Conservation (phyloP, 1,140 invertebrate species). For the Plectus sambesii region DNA sequence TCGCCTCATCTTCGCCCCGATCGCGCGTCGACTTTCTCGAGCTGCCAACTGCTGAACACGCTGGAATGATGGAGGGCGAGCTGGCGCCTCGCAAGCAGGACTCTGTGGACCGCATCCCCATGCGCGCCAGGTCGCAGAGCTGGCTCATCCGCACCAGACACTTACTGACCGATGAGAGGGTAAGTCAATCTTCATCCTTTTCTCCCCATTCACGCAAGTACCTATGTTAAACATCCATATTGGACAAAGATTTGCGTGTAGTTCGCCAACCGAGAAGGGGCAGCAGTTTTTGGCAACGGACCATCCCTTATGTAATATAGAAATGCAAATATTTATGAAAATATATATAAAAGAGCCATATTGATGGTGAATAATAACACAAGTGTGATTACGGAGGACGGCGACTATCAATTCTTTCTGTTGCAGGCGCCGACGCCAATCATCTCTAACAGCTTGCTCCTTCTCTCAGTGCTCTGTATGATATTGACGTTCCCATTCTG, state of each 20-base stretch:
- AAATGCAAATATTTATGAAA: neutral
- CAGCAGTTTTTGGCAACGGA: neutral
- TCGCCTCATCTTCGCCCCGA: no score
- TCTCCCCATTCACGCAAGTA: neutral
- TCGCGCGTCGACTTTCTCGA: no score
- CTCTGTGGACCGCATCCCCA: constrained; percentile 43
- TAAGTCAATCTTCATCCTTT: constrained; percentile 12
- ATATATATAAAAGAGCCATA: neutral
- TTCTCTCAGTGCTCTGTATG: constrained; percentile 33
- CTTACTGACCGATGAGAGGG: constrained; percentile 41
- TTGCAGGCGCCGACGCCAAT: constrained; percentile 27
- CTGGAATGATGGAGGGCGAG: no score
- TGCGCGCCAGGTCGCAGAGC: constrained; percentile 42
- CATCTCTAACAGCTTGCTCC: constrained; percentile 29
- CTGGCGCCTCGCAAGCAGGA: no score
- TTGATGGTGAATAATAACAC: neutral
- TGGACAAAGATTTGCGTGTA: neutral
- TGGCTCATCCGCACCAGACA: constrained; percentile 44
- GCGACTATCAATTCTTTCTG: constrained; percentile 5
- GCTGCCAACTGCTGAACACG: no score
- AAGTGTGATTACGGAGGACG: neutral
- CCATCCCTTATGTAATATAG: neutral
- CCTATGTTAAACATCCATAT: neutral
- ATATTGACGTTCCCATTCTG: constrained; percentile 37
- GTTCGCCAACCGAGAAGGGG: neutral